phyloP scores from a whole-genome alignment of 2,113 vertebrate genomes.

The Lophochroa leadbeateri region DNA sequence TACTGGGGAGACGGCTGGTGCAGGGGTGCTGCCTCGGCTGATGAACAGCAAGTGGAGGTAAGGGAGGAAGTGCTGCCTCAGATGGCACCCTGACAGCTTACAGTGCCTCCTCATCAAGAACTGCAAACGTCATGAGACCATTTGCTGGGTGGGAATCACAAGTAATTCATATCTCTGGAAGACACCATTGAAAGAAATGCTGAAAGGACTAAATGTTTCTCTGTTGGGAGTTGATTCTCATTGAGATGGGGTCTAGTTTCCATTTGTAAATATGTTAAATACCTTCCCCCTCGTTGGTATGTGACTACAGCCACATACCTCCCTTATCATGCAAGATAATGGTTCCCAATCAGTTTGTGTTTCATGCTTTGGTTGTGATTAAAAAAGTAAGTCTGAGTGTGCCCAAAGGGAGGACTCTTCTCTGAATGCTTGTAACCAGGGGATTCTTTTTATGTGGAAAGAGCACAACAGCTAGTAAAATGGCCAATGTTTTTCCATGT shows the following conservation, averaged over 20 bases:
- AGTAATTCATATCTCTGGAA: not conserved
- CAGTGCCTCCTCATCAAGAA: not conserved
- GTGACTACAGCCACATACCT: not conserved
- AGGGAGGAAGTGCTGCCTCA: not conserved
- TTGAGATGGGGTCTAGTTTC: not conserved
- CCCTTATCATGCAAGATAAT: not conserved
- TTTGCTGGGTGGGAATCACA: not conserved
- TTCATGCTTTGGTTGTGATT: not conserved
- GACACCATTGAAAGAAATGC: not conserved
- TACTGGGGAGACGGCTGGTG: accelerated
- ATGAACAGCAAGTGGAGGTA: accelerated
- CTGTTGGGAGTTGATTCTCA: not conserved
- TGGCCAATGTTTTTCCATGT: not conserved
- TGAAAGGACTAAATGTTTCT: not conserved
- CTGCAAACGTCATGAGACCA: accelerated
- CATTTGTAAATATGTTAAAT: not conserved
- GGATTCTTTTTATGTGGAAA: not conserved
- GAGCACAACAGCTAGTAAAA: not conserved
- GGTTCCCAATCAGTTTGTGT: not conserved
- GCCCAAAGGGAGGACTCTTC: not conserved
- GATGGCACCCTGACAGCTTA: accelerated
- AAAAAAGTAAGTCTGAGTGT: not conserved
- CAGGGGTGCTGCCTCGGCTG: not conserved
- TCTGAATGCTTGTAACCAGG: not conserved
- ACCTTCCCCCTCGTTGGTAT: not conserved